A percentile compares a stretch with the other conserved stretches of the same genome.
Evolutionary conservation across 2,113 vertebrate species (phyloP).

Genomic region (Canis aureus): DNA sequence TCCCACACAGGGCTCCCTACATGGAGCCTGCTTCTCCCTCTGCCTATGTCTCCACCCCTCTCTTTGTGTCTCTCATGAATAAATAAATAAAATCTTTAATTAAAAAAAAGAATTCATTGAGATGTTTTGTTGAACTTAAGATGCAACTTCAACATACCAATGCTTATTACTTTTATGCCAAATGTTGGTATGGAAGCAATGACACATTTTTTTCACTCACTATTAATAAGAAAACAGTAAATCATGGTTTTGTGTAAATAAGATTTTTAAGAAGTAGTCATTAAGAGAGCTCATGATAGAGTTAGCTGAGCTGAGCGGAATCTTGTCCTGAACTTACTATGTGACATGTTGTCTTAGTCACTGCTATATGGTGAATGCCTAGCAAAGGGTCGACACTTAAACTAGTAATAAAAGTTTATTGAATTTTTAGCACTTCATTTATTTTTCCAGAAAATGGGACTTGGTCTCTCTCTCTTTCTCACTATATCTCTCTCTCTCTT

Average conservation of each 20-base stretch:
- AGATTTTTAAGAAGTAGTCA: background rate
- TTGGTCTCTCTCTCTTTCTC: background rate
- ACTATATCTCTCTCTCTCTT: too few relatives aligned
- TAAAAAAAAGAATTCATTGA: background rate
- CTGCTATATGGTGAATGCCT: background rate
- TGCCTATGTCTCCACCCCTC: too few relatives aligned
- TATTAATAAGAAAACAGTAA: background rate
- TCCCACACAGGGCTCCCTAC: too few relatives aligned
- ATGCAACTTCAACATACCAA: background rate
- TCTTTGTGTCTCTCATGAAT: too few relatives aligned
- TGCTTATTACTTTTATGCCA: background rate
- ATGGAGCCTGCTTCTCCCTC: too few relatives aligned
- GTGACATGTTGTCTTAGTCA: background rate
- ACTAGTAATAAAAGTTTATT: slow-evolving; percentile 33
- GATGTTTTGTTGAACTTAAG: background rate
- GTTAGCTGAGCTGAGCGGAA: background rate
- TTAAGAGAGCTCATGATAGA: background rate
- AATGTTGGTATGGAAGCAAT: background rate
- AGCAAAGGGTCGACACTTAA: background rate
- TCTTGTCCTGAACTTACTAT: background rate
- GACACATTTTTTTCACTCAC: background rate
- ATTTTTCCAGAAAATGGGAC: slow-evolving; percentile 41
- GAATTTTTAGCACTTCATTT: slow-evolving; percentile 62
- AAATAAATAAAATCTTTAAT: too few relatives aligned
- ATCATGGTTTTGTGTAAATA: background rate